Evolutionary conservation across 2,797 vertebrate species (phyloP).

Genomic region (Onychomys torridus): DNA sequence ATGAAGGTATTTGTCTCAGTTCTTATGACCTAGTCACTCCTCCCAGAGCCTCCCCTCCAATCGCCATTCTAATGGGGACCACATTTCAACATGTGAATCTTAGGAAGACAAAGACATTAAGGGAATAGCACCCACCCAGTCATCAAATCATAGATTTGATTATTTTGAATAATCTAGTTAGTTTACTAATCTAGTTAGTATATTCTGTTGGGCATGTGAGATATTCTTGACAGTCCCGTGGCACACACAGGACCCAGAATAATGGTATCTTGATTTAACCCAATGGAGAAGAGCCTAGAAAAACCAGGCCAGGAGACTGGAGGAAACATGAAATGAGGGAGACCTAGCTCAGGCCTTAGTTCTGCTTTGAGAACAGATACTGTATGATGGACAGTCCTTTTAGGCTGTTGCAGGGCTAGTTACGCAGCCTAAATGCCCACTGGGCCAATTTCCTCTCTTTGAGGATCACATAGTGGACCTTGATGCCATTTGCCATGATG

Average conservation of each 20-base stretch:
- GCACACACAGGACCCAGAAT: neutral
- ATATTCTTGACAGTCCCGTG: neutral
- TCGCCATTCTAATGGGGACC: too few species aligned
- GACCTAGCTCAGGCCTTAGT: neutral
- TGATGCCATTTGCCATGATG: neutral
- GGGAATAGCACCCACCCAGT: neutral
- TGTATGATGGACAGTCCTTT: accelerated
- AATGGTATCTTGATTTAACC: neutral
- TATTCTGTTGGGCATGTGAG: neutral
- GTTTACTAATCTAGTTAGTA: neutral
- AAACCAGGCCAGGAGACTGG: neutral
- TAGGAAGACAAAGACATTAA: neutral
- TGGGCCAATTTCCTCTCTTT: too few species aligned
- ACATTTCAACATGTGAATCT: neutral
- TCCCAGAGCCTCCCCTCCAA: neutral
- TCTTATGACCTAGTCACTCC: neutral
- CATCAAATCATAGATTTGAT: neutral
- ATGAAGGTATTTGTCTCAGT: neutral
- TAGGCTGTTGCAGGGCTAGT: neutral
- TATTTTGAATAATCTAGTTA: neutral
- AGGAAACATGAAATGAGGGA: accelerated
- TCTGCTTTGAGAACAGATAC: neutral
- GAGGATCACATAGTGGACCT: neutral
- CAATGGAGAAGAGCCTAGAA: neutral
- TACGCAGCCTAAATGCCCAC: neutral